Base-by-base conservation (phyloP, 2,888 invertebrate genomes). In the Deroplatys truncata region DNA sequence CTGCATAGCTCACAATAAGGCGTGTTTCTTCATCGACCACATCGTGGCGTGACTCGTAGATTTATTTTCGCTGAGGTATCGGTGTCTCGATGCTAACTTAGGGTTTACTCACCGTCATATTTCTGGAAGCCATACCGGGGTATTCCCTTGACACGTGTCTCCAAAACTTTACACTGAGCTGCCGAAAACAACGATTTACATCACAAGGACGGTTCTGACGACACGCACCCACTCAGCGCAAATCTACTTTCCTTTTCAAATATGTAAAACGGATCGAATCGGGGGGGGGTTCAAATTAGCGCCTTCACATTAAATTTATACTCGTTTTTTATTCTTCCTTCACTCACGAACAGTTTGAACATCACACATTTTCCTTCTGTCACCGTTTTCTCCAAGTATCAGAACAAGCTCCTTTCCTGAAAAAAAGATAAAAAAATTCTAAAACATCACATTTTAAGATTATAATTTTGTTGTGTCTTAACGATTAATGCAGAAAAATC, bases 371-470 rank as follows among this genome's bases (percentile, higher is more conserved):
- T 72, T 7, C 56, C 2, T 20, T 20, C 7, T 20, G 20, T 7
- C 25, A 7, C 7, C 25, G 9, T 20, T 72, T 2, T 35, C 7
- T 82, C 85, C 86, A 89, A 86, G 89, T 43, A 86, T 89, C 83
- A 89, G 86, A 86, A 89, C 89, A 89, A 89, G 89, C 29, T 89
- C 84, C 89, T 89, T 89, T 89, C 89, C 89, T 89, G 86, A 84
- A 89, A 89, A n/a, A 35, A 83, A 84, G 84, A 28, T 13, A 72
- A 89, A 82, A 84, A 15, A 84, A 1, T 28, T 8, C 8, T 16
- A 5, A 84, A 84, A 16, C 2, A n/a, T 84, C 5, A 72, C 15
- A n/a, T 43, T 43, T 43, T 13, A 43, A 43, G 13, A 13, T 13
- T 43, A 1, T 43, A 43, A 43, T 43, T 43, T 43, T 43, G 13